Conservation (phyloP, 23 tunicate species). For the Trididemnum clinides region DNA sequence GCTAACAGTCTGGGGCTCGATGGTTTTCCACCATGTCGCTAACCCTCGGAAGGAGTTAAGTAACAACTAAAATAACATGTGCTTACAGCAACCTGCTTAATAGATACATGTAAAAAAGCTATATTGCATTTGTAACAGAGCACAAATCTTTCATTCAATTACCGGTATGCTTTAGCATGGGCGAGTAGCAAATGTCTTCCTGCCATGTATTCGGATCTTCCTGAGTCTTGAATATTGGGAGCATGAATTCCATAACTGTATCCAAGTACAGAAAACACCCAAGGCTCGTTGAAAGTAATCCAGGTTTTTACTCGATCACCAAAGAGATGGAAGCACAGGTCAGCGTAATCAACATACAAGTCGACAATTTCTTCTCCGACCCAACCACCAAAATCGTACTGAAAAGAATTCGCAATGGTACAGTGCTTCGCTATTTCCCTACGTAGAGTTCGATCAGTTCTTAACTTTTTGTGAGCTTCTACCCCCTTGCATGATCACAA, state of each 20-base stretch:
- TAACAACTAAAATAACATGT: too few species aligned
- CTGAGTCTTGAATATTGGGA: conserved; percentile 71
- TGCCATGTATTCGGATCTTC: conserved; percentile 71
- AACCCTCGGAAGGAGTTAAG: too few species aligned
- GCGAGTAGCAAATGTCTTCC: conserved; percentile 58
- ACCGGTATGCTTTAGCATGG: conserved; percentile 81
- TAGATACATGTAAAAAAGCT: too few species aligned
- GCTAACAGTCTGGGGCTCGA: too few species aligned
- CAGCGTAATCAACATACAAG: conserved; percentile 66
- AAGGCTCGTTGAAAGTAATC: conserved; percentile 98
- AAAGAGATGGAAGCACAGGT: conserved; percentile 63
- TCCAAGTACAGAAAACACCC: conserved; percentile 88
- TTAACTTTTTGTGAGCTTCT: too few species aligned
- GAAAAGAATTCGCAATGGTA: background rate
- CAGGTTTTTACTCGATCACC: conserved; percentile 86
- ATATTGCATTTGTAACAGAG: too few species aligned
- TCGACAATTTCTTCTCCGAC: conserved; percentile 50
- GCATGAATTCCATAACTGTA: conserved; percentile 74
- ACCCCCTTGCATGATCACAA: too few species aligned
- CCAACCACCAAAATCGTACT: conserved; percentile 88
- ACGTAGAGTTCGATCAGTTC: background rate
- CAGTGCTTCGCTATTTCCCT: background rate
- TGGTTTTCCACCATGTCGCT: too few species aligned
- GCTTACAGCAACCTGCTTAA: too few species aligned
- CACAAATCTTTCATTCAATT: too few species aligned